A percentile compares a stretch with the other conserved stretches of the same genome.
Evolutionary conservation across 2,888 invertebrate genomes (phyloP).

Genomic region (Ecdyonurus torrentis): DNA sequence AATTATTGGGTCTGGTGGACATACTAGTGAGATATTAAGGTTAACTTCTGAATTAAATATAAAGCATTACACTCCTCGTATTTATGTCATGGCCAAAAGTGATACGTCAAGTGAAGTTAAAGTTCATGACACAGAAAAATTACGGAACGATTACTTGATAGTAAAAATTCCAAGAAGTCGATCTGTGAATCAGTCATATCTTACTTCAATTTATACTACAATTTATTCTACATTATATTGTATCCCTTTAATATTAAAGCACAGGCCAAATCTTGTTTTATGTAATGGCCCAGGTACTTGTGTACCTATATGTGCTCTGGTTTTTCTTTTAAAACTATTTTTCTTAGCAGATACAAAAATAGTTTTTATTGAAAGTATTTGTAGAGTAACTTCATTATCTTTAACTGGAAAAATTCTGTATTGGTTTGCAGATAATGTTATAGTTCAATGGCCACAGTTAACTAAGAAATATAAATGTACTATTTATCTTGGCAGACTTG

Average conservation of each 20-base stretch:
- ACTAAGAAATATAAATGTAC: constrained; percentile 44
- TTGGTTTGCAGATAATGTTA: constrained; percentile 63
- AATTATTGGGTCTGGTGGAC: constrained; percentile 71
- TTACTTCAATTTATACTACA: constrained; percentile 63
- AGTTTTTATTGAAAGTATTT: constrained; percentile 88
- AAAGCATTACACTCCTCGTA: constrained; percentile 49
- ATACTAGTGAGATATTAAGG: constrained; percentile 85
- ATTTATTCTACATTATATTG: constrained; percentile 48
- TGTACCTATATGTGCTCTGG: constrained; percentile 71
- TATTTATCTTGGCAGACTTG: constrained; percentile 58
- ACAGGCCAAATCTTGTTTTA: constrained; percentile 63
- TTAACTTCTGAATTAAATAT: constrained; percentile 44
- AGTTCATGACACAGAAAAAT: constrained; percentile 30
- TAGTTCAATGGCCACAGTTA: constrained; percentile 87
- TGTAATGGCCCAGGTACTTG: constrained; percentile 97
- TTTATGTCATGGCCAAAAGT: constrained; percentile 60
- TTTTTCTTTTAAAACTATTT: constrained; percentile 52
- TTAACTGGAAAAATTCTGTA: constrained; percentile 75
- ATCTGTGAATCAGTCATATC: constrained; percentile 71
- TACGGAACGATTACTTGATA: constrained; percentile 28
- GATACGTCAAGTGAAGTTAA: constrained; percentile 60
- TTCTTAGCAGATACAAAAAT: constrained; percentile 51
- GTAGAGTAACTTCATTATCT: constrained; percentile 78
- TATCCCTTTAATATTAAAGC: constrained; percentile 46
- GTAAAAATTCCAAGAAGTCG: constrained; percentile 64